Evolutionary conservation across 1,140 invertebrate genomes (phyloP).

Genomic region (Polypedilum pembai): DNA sequence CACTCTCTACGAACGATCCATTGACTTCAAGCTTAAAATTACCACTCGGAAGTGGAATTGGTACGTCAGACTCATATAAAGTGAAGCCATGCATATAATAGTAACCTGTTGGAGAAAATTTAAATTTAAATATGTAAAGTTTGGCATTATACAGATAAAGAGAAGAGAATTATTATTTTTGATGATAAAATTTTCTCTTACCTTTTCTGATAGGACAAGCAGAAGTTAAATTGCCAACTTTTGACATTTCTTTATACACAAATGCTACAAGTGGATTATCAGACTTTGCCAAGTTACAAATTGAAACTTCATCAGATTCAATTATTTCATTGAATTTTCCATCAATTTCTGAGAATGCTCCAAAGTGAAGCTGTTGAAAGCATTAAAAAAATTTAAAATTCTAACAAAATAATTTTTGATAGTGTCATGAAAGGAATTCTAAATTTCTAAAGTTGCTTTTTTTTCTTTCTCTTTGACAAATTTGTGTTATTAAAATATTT

Average conservation of each 20-base stretch:
- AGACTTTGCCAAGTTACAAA: neutral
- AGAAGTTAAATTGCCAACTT: neutral
- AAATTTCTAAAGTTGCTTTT: no score
- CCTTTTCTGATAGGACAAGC: neutral
- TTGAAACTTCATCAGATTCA: neutral
- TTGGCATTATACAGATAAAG: no score
- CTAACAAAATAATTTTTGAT: neutral
- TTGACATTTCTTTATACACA: neutral
- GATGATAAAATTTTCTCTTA: no score
- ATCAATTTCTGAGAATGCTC: neutral
- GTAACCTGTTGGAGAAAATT: constrained; percentile 25
- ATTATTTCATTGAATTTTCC: constrained; percentile 20
- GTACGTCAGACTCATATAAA: neutral
- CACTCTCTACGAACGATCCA: neutral
- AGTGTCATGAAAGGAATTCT: neutral
- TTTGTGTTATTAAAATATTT: neutral
- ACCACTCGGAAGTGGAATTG: neutral
- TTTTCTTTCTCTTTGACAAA: no score
- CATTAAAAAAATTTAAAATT: neutral
- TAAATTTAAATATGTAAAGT: no score
- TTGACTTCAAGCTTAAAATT: neutral
- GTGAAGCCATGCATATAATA: neutral
- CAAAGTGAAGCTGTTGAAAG: neutral
- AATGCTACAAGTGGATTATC: neutral
- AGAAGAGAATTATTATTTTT: no score